A percentile compares a stretch with the other conserved stretches of the same genome.
phyloP scores from a whole-genome alignment of 2,888 invertebrate genomes.

The Trichogramma dendrolimi region DNA sequence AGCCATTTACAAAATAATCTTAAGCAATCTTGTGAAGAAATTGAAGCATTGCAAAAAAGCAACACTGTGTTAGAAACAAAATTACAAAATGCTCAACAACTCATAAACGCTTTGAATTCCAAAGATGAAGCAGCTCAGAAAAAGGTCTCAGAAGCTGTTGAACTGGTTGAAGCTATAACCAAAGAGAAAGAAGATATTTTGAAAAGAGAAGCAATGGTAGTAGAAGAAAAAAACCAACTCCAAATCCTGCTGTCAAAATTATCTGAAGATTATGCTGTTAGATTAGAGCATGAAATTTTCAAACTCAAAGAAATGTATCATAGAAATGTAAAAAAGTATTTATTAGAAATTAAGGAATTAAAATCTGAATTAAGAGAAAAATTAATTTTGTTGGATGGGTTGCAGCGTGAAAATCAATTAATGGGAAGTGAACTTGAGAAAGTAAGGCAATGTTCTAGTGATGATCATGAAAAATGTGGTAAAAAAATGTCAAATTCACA shows the following conservation, averaged over 20 bases:
- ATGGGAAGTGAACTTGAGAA: constrained; percentile 55
- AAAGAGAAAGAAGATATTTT: constrained; percentile 58
- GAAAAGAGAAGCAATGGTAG: constrained; percentile 50
- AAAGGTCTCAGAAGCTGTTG: constrained; percentile 59
- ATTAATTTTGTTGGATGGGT: constrained; percentile 54
- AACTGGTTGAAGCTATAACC: constrained; percentile 57
- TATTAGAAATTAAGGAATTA: constrained; percentile 57
- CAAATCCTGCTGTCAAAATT: constrained; percentile 36
- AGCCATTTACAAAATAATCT: constrained; percentile 39
- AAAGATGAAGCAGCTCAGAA: constrained; percentile 55
- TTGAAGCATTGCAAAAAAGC: constrained; percentile 34
- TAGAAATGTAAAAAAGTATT: constrained; percentile 58
- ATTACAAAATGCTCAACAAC: constrained; percentile 47
- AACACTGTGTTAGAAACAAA: constrained; percentile 51
- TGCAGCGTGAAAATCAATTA: constrained; percentile 56
- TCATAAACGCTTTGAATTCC: constrained; percentile 48
- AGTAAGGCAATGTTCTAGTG: constrained; percentile 37
- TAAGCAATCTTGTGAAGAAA: constrained; percentile 39
- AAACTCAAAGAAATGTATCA: constrained; percentile 59
- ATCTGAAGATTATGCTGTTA: constrained; percentile 38
- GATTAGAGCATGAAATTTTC: constrained; percentile 58
- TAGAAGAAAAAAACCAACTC: constrained; percentile 40
- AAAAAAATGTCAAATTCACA: constrained; percentile 36
- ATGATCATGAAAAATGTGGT: constrained; percentile 34
- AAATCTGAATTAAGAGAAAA: constrained; percentile 60